Evolutionary conservation across 2,113 vertebrate genomes (phyloP).

Genomic region (Herpailurus yagouaroundi): DNA sequence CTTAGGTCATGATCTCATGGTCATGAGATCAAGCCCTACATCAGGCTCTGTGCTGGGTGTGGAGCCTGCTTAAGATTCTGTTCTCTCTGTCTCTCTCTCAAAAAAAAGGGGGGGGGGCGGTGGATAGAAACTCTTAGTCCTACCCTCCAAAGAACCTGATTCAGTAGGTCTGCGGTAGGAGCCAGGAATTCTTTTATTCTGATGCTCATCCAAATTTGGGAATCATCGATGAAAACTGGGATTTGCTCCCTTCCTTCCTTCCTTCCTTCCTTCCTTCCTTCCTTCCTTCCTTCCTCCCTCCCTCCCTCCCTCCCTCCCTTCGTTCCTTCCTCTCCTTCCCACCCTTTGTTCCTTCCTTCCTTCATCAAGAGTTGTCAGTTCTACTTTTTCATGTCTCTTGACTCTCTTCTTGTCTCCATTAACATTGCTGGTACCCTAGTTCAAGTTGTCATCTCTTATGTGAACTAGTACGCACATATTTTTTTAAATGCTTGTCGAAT

Average conservation of each 20-base stretch:
- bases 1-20: no score
- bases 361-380: background rate
- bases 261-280: no score
- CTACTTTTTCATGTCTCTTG: background rate
- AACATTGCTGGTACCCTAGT: background rate
- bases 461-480: background rate
- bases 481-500: background rate
- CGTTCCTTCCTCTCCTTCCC: no score
- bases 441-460: background rate
- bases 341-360: no score
- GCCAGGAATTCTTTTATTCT: background rate
- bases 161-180: background rate
- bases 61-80: no score
- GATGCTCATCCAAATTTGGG: background rate
- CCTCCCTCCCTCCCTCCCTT: background rate
- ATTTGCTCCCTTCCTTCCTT: background rate
- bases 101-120: no score
- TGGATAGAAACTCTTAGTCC: background rate
- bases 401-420: background rate
- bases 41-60: no score
- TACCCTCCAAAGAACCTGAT: background rate
- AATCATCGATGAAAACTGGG: background rate
- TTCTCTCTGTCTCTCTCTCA: no score
- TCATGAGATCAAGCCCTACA: no score
- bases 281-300: no score